phyloP scores from a whole-genome alignment of 1,140 invertebrate species.

The Sminthurides bifidus region DNA sequence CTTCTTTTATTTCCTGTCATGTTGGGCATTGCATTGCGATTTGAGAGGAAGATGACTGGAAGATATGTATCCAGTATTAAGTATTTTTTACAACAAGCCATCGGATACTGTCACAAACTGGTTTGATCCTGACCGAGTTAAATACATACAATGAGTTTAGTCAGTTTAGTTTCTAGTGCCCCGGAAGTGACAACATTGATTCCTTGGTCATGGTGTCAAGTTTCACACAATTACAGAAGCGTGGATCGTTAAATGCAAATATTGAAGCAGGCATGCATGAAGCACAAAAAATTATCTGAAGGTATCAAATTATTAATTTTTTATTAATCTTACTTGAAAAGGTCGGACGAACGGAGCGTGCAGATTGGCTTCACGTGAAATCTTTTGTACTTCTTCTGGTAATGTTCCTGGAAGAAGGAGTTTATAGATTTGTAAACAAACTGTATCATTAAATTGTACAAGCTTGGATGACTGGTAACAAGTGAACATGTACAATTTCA shows the following conservation, averaged over 20 bases:
- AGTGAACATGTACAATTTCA: too few species aligned
- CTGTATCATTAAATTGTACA: too few species aligned
- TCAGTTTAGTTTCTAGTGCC: too few species aligned
- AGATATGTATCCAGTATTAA: too few species aligned
- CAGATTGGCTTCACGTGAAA: conserved; percentile 43
- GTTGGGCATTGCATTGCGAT: too few species aligned
- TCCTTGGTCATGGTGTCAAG: not conserved
- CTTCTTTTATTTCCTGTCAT: too few species aligned
- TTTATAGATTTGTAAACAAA: not conserved
- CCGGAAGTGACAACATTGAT: not conserved
- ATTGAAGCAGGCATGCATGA: not conserved
- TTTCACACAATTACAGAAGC: not conserved
- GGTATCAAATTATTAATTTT: not conserved
- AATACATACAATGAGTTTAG: too few species aligned
- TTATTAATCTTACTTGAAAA: conserved; percentile 24
- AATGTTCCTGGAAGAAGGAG: conserved; percentile 38
- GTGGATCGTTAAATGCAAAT: not conserved
- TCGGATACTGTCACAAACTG: too few species aligned
- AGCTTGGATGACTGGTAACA: too few species aligned
- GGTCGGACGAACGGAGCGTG: conserved; percentile 15
- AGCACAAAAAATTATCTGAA: not conserved
- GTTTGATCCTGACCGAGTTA: too few species aligned
- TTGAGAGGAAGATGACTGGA: too few species aligned
- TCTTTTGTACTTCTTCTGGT: conserved; percentile 44
- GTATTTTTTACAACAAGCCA: too few species aligned